Evolutionary conservation across 2,888 invertebrate species (phyloP).

Genomic region (Drosophila nr. medialis): DNA sequence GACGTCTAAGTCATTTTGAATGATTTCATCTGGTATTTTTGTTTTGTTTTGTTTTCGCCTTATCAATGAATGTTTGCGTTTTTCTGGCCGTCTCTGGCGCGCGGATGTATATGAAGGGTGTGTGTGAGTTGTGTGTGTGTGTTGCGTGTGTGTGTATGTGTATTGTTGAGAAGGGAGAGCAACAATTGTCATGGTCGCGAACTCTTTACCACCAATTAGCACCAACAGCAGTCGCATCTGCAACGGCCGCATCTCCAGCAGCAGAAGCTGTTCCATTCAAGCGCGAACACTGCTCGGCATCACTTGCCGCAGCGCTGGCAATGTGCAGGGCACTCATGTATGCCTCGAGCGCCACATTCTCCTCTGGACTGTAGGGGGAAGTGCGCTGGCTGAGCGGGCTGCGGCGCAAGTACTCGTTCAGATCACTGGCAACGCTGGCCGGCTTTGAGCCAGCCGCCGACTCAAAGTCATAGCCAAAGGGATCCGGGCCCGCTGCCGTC

Average conservation of each 20-base stretch:
- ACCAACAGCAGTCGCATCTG: conserved; percentile 56
- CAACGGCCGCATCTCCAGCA: conserved; percentile 52
- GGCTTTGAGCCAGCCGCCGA: conserved; percentile 87
- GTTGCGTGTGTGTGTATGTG: not conserved
- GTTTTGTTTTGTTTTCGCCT: conserved; percentile 30
- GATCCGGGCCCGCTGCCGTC: conserved; percentile 91
- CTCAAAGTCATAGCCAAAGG: conserved; percentile 93
- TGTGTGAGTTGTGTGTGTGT: conserved; percentile 14
- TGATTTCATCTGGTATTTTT: conserved; percentile 54
- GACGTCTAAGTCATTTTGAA: conserved; percentile 75
- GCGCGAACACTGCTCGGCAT: conserved; percentile 80
- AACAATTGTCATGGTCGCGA: conserved; percentile 62
- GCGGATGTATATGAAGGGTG: conserved; percentile 62
- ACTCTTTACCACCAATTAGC: conserved; percentile 67
- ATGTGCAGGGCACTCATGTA: conserved; percentile 83
- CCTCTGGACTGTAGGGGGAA: conserved; percentile 83
- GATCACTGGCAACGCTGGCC: conserved; percentile 87
- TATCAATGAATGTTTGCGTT: conserved; percentile 73
- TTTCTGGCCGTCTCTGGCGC: conserved; percentile 40
- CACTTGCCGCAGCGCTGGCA: conserved; percentile 57
- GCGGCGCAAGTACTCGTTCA: conserved; percentile 89
- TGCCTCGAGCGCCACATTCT: conserved; percentile 79
- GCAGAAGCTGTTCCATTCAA: conserved; percentile 69
- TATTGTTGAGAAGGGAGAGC: conserved; percentile 42
- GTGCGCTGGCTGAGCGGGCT: conserved; percentile 78